Percentiles rank a stretch among this genome's conserved stretches.
These are phyloP conservation scores for Pediacus dermestoides DNA, from an alignment of 2,888 invertebrate species.

Conservation along the genomic window DNA sequence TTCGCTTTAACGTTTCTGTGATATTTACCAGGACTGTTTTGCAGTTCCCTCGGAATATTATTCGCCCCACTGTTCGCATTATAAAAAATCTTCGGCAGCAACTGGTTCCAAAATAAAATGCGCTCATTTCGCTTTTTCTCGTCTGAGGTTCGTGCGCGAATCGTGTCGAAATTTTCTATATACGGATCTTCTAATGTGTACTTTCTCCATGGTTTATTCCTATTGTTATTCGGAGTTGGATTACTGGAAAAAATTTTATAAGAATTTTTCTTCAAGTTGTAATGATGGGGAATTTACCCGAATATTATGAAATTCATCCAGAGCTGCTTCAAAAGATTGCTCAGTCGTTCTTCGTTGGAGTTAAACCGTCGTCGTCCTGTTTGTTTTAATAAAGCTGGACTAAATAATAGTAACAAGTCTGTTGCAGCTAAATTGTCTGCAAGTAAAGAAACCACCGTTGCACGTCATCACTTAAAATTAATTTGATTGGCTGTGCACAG, in stretches of 20 bases:
- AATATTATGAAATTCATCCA: slow-evolving; percentile 52
- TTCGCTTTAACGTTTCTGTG: neutral
- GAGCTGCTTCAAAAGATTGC: slow-evolving; percentile 51
- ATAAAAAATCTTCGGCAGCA: slow-evolving; percentile 44
- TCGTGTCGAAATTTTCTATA: slow-evolving; percentile 50
- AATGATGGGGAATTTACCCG: slow-evolving; percentile 49
- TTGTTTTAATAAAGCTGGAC: slow-evolving; percentile 64
- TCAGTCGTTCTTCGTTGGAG: slow-evolving; percentile 57
- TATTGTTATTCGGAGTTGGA: slow-evolving; percentile 53
- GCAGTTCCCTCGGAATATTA: slow-evolving; percentile 36
- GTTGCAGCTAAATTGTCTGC: slow-evolving; percentile 64
- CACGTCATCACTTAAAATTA: slow-evolving; percentile 8
- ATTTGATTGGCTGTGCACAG: too few species aligned
- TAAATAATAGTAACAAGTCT: slow-evolving; percentile 63
- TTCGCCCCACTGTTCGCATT: slow-evolving; percentile 26
- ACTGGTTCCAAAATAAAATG: slow-evolving; percentile 49
- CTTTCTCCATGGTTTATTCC: slow-evolving; percentile 58
- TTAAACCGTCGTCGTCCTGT: slow-evolving; percentile 61
- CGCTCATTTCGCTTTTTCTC: slow-evolving; percentile 26
- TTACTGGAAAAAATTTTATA: slow-evolving; percentile 47
- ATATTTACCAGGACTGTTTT: slow-evolving; percentile 41
- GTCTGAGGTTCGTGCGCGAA: slow-evolving; percentile 10
- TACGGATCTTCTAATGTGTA: slow-evolving; percentile 55
- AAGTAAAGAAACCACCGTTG: too few species aligned
- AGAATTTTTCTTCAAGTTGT: slow-evolving; percentile 1